Evolutionary conservation across 2,113 vertebrate genomes (phyloP).

Genomic region (Nothocercus nigrocapillus): DNA sequence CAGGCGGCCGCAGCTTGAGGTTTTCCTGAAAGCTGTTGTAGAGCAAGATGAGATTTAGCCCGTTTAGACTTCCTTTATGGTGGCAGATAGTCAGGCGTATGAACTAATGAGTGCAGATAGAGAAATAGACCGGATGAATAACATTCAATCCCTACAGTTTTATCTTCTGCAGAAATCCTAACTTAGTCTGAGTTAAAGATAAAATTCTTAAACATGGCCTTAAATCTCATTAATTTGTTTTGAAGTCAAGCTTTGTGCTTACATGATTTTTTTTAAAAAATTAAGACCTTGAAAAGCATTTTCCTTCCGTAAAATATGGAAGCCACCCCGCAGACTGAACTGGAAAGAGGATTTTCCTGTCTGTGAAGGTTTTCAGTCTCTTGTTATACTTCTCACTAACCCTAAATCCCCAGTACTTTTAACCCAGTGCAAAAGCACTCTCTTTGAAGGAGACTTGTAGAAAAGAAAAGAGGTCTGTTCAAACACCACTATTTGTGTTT

Average conservation of each 20-base stretch:
- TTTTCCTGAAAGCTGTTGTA: background rate
- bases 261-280: background rate
- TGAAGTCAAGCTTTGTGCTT: background rate
- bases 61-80: background rate
- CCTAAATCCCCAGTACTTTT: background rate
- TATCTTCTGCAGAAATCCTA: background rate
- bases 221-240: background rate
- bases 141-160: background rate
- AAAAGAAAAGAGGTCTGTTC: constrained; percentile 1
- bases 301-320: background rate
- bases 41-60: background rate
- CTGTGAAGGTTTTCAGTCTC: background rate
- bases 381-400: background rate
- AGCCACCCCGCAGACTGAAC: background rate
- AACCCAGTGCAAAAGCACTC: background rate
- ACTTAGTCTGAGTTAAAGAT: background rate
- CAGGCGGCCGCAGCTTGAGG: background rate
- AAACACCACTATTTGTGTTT: background rate
- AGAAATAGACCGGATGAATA: background rate
- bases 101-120: background rate
- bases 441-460: background rate
- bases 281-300: background rate
- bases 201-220: background rate
- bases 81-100: background rate
- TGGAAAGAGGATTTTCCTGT: background rate